Percentiles rank a stretch among this genome's conserved stretches.
Conservation (phyloP, 2,113 vertebrate genomes). For the Regulus satrapa region DNA sequence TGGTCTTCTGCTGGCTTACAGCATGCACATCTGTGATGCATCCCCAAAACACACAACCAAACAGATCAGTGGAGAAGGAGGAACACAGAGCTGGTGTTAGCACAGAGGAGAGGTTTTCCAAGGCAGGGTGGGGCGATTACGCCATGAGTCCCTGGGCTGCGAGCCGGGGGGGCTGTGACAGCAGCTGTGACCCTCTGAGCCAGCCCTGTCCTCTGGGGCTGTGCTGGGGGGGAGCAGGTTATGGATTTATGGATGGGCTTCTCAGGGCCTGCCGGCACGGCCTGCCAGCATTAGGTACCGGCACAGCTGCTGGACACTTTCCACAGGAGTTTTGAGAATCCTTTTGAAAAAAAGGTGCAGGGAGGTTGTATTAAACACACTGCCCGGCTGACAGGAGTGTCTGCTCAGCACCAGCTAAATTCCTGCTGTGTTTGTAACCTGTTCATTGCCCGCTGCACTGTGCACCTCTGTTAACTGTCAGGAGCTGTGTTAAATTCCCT, state of each 20-base stretch:
- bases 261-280: not conserved
- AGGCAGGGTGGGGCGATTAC: not conserved
- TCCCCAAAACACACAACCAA: not conserved
- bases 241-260: not conserved
- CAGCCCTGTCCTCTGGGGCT: not conserved
- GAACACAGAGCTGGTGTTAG: not conserved
- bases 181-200: not conserved
- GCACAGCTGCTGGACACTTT: not conserved
- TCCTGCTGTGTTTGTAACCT: not conserved
- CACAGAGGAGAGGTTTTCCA: not conserved
- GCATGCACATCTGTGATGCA: not conserved
- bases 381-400: not conserved
- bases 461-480: not conserved
- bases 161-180: not conserved
- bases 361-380: not conserved
- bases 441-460: not conserved
- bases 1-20: not conserved
- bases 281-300: not conserved
- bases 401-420: not conserved
- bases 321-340: not conserved
- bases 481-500: not conserved
- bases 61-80: not conserved
- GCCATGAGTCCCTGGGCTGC: rapidly evolving
- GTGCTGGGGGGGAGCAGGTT: not conserved
- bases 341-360: not conserved